Evolutionary conservation across 2,797 vertebrate genomes (phyloP).

Genomic region (Columba guinea): DNA sequence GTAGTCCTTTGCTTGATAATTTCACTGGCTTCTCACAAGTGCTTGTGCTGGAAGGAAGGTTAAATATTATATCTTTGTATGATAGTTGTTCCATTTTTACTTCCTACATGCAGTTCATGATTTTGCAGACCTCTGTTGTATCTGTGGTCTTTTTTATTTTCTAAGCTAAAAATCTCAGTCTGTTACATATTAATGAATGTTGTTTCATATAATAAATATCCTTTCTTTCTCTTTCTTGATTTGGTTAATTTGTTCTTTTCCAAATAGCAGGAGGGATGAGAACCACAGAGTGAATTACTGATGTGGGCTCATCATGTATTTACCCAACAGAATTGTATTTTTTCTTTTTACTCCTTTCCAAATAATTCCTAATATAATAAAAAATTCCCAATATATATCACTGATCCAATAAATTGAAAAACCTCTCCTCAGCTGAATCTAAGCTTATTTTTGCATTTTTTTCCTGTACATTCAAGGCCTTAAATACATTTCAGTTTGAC

Average conservation of each 20-base stretch:
- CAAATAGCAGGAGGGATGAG: neutral
- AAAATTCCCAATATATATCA: neutral
- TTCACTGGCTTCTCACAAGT: neutral
- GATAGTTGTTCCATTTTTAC: neutral
- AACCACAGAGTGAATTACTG: neutral
- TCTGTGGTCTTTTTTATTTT: neutral
- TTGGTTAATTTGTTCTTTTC: neutral
- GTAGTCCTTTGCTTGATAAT: neutral
- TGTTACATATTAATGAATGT: neutral
- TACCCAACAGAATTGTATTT: neutral
- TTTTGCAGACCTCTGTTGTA: neutral
- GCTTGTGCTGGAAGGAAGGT: neutral
- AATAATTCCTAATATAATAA: neutral
- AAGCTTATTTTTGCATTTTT: neutral
- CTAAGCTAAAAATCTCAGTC: neutral
- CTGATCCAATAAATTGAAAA: neutral
- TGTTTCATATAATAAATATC: neutral
- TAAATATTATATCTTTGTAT: neutral
- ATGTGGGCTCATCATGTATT: neutral
- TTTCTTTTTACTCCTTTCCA: neutral
- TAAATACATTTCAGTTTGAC: neutral
- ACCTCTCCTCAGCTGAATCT: neutral
- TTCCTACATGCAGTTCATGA: neutral
- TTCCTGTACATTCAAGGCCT: neutral
- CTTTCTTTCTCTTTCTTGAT: neutral